A percentile compares a stretch with the other conserved stretches of the same genome.
These are phyloP conservation scores for Sorex araneus DNA, from an alignment of 2,113 vertebrate species.

Conservation along the genomic window DNA sequence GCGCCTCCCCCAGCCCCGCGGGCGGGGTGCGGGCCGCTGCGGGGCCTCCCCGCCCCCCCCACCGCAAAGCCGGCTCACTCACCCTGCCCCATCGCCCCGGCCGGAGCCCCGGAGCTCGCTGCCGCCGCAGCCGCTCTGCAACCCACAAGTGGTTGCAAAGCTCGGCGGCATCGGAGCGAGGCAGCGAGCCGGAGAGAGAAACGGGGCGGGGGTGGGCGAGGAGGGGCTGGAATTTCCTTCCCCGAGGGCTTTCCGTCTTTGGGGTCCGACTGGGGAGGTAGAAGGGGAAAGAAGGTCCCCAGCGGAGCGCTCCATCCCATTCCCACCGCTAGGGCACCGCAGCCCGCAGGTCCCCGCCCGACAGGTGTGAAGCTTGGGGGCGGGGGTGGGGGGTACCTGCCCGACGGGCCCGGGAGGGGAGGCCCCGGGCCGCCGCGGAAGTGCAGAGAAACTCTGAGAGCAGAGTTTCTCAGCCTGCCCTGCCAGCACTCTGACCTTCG, in stretches of 20 bases:
- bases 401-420: accelerated
- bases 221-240: conserved; percentile 84
- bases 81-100: conserved; percentile 81
- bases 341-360: accelerated
- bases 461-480: not conserved
- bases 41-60: not conserved
- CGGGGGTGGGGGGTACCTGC: not conserved
- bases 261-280: not conserved
- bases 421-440: not conserved
- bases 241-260: conserved; percentile 48
- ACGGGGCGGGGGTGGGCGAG: conserved; percentile 68
- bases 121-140: not conserved
- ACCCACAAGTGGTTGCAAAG: conserved; percentile 14
- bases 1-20: not conserved
- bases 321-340: conserved; percentile 82
- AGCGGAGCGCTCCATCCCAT: conserved; percentile 57
- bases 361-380: conserved; percentile 52
- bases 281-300: conserved; percentile 6
- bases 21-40: not conserved
- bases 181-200: conserved; percentile 76
- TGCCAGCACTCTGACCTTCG: not conserved
- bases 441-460: not conserved
- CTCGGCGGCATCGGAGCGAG: conserved; percentile 58
- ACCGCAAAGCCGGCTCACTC: conserved; percentile 25
- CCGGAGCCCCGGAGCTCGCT: not conserved